Evolutionary conservation across 2,797 vertebrate genomes (phyloP).

Genomic region (Spinibarbus caldwelli): DNA sequence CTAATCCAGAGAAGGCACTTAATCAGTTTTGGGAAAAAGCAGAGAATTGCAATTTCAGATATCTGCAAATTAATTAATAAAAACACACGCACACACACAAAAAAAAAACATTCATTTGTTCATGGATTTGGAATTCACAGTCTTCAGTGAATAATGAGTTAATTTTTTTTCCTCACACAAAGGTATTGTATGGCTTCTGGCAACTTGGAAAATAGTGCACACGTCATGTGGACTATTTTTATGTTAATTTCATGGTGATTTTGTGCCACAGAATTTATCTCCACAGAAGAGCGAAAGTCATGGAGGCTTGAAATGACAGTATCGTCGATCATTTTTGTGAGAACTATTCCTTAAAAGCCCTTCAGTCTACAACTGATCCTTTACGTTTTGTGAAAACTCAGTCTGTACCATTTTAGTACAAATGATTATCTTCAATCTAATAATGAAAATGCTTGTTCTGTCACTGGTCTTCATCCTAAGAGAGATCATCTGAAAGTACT

Average conservation of each 20-base stretch:
- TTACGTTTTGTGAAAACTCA: background rate
- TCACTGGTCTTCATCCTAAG: constrained; percentile 32
- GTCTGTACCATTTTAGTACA: background rate
- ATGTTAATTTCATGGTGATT: constrained; percentile 11
- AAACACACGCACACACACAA: too few relatives aligned
- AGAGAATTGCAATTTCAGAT: background rate
- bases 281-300: background rate
- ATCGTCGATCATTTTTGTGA: background rate
- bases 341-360: background rate
- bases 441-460: background rate
- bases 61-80: background rate
- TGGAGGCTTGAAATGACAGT: too few relatives aligned
- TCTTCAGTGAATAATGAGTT: constrained; percentile 6
- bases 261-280: background rate
- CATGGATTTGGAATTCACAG: too few relatives aligned
- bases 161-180: background rate
- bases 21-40: background rate
- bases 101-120: too few relatives aligned
- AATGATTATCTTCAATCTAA: background rate
- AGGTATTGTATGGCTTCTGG: background rate
- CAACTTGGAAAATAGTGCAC: background rate
- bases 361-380: background rate
- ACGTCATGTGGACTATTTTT: constrained; percentile 2
- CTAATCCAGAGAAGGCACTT: background rate
- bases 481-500: constrained; percentile 40